phyloP scores from a whole-genome alignment of 1,140 invertebrate genomes.

The Danaus plexippus region DNA sequence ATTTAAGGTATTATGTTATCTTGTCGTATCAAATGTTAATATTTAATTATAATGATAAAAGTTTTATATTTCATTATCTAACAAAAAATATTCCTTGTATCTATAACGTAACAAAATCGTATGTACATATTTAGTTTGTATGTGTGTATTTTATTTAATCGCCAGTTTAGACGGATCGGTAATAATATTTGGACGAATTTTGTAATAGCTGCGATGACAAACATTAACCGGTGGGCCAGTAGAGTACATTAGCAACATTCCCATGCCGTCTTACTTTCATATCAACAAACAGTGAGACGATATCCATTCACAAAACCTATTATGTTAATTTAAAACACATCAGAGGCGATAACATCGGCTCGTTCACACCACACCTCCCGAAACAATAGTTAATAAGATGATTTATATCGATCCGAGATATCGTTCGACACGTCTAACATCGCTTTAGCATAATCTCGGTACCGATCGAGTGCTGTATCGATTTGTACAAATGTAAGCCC shows the following conservation, averaged over 20 bases:
- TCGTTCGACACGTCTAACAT: conserved; percentile 60
- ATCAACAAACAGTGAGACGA: conserved; percentile 64
- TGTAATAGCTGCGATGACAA: too few species aligned
- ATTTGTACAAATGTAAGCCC: conserved; percentile 47
- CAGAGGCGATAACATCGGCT: conserved; percentile 59
- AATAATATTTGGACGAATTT: too few species aligned
- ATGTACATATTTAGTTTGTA: too few species aligned
- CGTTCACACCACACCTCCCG: conserved; percentile 69
- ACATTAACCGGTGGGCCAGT: too few species aligned
- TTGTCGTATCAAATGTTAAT: too few species aligned
- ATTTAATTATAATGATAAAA: too few species aligned
- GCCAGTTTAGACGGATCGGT: too few species aligned
- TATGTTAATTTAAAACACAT: conserved; percentile 72
- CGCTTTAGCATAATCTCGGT: conserved; percentile 67
- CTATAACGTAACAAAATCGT: too few species aligned
- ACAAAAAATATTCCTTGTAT: too few species aligned
- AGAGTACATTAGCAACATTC: conserved; percentile 15
- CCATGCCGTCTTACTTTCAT: conserved; percentile 29
- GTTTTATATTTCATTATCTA: too few species aligned
- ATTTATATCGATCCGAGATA: conserved; percentile 68
- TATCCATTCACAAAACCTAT: conserved; percentile 70
- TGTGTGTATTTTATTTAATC: too few species aligned
- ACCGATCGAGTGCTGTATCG: conserved; percentile 61
- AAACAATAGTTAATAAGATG: conserved; percentile 72
- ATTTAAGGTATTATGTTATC: too few species aligned